Conservation (phyloP, 2,113 vertebrate genomes). For the Grallaria varia region DNA sequence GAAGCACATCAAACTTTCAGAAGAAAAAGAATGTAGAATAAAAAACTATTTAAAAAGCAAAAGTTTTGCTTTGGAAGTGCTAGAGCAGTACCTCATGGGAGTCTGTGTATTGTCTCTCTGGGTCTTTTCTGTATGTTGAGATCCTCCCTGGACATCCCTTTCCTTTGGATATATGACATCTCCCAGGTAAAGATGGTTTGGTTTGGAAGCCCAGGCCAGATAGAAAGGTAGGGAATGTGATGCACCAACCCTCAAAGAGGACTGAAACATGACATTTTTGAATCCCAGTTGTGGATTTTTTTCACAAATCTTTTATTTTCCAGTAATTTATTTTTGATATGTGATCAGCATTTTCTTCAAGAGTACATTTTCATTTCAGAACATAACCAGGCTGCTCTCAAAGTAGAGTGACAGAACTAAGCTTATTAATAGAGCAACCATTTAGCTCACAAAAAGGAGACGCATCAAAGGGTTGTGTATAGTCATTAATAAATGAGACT, state of each 20-base stretch:
- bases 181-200: background rate
- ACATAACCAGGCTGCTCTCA: background rate
- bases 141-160: background rate
- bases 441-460: constrained; percentile 3
- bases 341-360: background rate
- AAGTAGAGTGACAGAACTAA: background rate
- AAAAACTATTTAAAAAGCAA: background rate
- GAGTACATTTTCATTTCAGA: constrained; percentile 1
- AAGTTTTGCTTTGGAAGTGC: background rate
- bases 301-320: background rate
- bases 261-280: background rate
- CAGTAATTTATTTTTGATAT: background rate
- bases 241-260: too few species aligned
- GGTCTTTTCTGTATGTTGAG: background rate
- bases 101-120: background rate
- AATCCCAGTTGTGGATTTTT: background rate
- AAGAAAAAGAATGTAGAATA: background rate
- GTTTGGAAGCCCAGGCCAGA: background rate
- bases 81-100: background rate
- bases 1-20: background rate
- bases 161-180: background rate
- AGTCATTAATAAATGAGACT: constrained; percentile 18
- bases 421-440: background rate
- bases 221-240: background rate
- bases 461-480: background rate